Evolutionary conservation across 2,888 invertebrate genomes (phyloP).

Genomic region (Synergus japonicus): DNA sequence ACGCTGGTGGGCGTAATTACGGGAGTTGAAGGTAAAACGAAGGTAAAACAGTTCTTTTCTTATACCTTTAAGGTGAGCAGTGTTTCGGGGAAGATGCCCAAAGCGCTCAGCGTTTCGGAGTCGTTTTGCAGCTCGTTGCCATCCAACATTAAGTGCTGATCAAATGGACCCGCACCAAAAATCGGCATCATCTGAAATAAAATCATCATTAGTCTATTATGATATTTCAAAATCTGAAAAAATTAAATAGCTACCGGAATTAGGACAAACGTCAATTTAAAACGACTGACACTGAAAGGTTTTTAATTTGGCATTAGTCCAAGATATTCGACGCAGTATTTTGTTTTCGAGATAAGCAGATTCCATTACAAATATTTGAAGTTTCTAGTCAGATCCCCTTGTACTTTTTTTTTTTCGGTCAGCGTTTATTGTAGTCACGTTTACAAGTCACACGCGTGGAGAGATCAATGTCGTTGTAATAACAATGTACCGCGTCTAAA

Average conservation of each 20-base stretch:
- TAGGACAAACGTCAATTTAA: background rate
- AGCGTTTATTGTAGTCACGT: slow-evolving; percentile 24
- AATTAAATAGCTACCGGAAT: background rate
- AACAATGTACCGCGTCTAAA: slow-evolving; percentile 27
- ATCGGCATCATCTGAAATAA: slow-evolving; percentile 71
- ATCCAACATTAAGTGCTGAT: slow-evolving; percentile 72
- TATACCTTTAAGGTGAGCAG: slow-evolving; percentile 71
- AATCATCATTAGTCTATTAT: background rate
- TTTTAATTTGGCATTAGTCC: too few relatives aligned
- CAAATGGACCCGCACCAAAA: slow-evolving; percentile 72
- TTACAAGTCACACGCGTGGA: slow-evolving; percentile 28
- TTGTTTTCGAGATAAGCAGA: background rate
- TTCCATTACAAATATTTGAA: background rate
- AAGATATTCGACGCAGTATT: too few relatives aligned
- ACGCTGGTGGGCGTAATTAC: slow-evolving; percentile 18
- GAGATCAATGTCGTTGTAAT: slow-evolving; percentile 37
- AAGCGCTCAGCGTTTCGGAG: slow-evolving; percentile 70
- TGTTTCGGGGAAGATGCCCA: slow-evolving; percentile 72
- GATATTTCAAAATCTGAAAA: background rate
- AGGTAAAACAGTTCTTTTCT: slow-evolving; percentile 44
- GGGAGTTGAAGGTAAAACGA: slow-evolving; percentile 20
- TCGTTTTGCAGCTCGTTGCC: slow-evolving; percentile 72
- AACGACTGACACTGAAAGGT: too few relatives aligned
- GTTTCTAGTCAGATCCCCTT: background rate
- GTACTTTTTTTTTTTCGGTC: background rate